A percentile compares a stretch with the other conserved stretches of the same genome.
Evolutionary conservation across 1,140 invertebrate species (phyloP).

Genomic region (Sitophilus oryzae): DNA sequence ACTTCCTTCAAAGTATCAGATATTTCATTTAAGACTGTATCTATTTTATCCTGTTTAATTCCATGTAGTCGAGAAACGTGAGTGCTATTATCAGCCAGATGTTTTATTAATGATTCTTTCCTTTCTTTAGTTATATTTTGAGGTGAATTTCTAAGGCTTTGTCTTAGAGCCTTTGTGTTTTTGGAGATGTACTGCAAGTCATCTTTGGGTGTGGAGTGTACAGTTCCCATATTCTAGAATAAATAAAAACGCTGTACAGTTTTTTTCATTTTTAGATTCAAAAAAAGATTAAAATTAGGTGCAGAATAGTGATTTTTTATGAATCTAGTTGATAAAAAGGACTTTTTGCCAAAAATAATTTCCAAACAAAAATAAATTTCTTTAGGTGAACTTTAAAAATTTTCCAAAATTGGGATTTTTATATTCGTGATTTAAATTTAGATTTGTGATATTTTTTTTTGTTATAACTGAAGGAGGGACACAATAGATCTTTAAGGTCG

Average conservation of each 20-base stretch:
- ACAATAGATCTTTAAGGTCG: too few relatives aligned
- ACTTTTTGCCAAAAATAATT: too few relatives aligned
- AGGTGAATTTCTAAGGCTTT: slow-evolving; percentile 1
- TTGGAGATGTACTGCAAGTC: slow-evolving; percentile 15
- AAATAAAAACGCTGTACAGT: neutral
- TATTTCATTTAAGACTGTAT: neutral
- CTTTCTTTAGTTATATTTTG: slow-evolving; percentile 14
- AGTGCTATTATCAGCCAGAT: slow-evolving; percentile 8
- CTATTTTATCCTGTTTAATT: slow-evolving; percentile 17
- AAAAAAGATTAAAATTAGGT: too few relatives aligned
- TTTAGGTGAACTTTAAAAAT: too few relatives aligned
- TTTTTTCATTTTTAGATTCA: too few relatives aligned
- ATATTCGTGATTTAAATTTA: too few relatives aligned
- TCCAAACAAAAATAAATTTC: too few relatives aligned
- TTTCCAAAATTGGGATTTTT: too few relatives aligned
- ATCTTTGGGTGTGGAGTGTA: slow-evolving; percentile 19
- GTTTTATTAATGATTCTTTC: slow-evolving; percentile 13
- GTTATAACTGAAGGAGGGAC: too few relatives aligned
- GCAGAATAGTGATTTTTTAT: too few relatives aligned
- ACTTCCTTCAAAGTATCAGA: slow-evolving; percentile 16
- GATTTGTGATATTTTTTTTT: too few relatives aligned
- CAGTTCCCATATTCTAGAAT: slow-evolving; percentile 24
- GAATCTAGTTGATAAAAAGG: too few relatives aligned
- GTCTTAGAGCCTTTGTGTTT: slow-evolving; percentile 18
- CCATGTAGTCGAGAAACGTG: slow-evolving; percentile 18